Percentiles rank a stretch among this genome's conserved stretches.
Conservation (phyloP, 2,797 vertebrate genomes). For the Gambusia yucatana region DNA sequence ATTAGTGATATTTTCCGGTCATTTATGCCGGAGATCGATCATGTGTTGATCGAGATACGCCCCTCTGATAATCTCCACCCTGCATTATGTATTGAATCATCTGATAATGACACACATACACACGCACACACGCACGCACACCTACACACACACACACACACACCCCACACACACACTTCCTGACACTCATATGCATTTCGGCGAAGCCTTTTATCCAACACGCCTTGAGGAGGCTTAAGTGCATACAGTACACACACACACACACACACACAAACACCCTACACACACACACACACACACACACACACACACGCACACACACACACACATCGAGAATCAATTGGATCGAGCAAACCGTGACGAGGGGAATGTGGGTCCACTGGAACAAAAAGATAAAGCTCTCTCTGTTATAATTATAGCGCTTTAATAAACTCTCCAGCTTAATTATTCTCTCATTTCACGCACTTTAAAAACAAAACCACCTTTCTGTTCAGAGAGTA, state of each 20-base stretch:
- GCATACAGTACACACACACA: slow-evolving; percentile 38
- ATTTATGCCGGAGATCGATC: slow-evolving; percentile 9
- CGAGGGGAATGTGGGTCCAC: slow-evolving; percentile 25
- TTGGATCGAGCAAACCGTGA: slow-evolving; percentile 39
- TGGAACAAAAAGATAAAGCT: slow-evolving; percentile 28
- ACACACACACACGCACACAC: not conserved
- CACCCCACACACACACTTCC: slow-evolving; percentile 55
- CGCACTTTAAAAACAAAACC: slow-evolving; percentile 26
- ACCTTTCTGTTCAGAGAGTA: slow-evolving; percentile 15
- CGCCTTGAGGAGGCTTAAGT: slow-evolving; percentile 65
- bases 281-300: not conserved
- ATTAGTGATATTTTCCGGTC: not conserved
- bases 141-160: slow-evolving; percentile 42
- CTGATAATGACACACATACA: slow-evolving; percentile 28
- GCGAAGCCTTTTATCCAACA: slow-evolving; percentile 67
- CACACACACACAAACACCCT: slow-evolving; percentile 11
- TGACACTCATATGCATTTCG: slow-evolving; percentile 59
- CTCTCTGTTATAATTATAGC: slow-evolving; percentile 23
- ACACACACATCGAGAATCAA: slow-evolving; percentile 17
- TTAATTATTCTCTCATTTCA: slow-evolving; percentile 46
- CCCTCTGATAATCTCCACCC: not conserved
- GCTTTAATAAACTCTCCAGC: slow-evolving; percentile 5
- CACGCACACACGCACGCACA: slow-evolving; percentile 45
- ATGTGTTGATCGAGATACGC: slow-evolving; percentile 10
- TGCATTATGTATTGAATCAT: slow-evolving; percentile 4